Conservation (phyloP, 2,113 vertebrate genomes). For the Sorex fumeus region DNA sequence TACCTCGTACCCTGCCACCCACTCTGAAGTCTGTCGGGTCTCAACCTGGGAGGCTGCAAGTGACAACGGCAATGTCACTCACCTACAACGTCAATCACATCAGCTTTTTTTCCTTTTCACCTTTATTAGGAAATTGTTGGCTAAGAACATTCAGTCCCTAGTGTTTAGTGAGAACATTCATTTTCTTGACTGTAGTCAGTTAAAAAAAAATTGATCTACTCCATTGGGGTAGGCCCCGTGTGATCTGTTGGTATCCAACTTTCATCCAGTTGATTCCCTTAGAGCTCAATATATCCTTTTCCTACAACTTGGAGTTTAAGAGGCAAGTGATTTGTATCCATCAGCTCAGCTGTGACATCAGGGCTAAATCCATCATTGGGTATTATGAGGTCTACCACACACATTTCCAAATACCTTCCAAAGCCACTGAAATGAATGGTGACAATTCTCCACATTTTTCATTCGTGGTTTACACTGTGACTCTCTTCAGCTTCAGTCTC, state of each 20-base stretch:
- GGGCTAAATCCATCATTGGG: slow-evolving; percentile 73
- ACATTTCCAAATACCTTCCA: slow-evolving; percentile 67
- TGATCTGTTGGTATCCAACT: slow-evolving; percentile 53
- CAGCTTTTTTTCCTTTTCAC: neutral
- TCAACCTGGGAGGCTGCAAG: neutral
- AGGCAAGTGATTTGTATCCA: slow-evolving; percentile 75
- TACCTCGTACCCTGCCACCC: neutral
- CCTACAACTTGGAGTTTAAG: slow-evolving; percentile 67
- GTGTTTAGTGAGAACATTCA: slow-evolving; percentile 48
- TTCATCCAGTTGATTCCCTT: slow-evolving; percentile 66
- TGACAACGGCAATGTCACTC: neutral
- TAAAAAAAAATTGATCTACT: slow-evolving; percentile 61
- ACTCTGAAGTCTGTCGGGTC: neutral
- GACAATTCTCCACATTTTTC: slow-evolving; percentile 75
- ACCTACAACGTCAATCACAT: neutral
- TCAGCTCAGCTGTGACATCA: slow-evolving; percentile 68
- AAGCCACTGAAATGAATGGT: slow-evolving; percentile 75
- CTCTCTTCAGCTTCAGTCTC: slow-evolving; percentile 57
- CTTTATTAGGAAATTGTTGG: neutral
- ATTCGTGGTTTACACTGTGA: slow-evolving; percentile 69
- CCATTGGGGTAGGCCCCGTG: slow-evolving; percentile 10
- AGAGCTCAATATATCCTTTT: slow-evolving; percentile 49
- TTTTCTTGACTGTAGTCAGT: slow-evolving; percentile 62
- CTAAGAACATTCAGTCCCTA: neutral
- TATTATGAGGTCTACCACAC: slow-evolving; percentile 58